These are phyloP conservation scores for Notodonta dromedarius DNA, from an alignment of 2,888 invertebrate genomes.

Conservation along the genomic window DNA sequence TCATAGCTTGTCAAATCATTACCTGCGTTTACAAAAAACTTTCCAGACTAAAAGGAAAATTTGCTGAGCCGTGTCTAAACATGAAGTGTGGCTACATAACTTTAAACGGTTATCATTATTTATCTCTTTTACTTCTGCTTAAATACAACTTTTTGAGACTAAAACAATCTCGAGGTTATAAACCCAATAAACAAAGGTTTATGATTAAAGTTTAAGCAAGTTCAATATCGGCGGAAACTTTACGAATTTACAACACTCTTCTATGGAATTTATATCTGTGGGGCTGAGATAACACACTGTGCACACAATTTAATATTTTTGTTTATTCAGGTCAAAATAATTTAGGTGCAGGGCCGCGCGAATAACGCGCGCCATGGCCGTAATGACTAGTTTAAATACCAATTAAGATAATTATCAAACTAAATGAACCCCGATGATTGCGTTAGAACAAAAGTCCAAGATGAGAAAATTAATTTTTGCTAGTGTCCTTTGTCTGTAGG, in stretches of 20 bases:
- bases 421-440: constrained; percentile 21
- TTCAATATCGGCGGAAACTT: constrained; percentile 38
- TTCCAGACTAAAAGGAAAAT: no score
- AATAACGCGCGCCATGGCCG: constrained; percentile 22
- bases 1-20: no score
- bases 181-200: constrained; percentile 41
- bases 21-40: no score
- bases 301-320: constrained; percentile 70
- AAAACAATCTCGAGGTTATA: constrained; percentile 39
- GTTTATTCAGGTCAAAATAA: constrained; percentile 69
- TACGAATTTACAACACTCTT: constrained; percentile 27
- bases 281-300: constrained; percentile 35
- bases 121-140: constrained; percentile 24
- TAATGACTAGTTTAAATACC: constrained; percentile 42
- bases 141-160: constrained; percentile 33
- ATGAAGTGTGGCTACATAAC: neutral
- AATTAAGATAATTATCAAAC: constrained; percentile 30
- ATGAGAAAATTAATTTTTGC: constrained; percentile 15
- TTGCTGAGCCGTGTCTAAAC: no score
- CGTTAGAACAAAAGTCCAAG: constrained; percentile 13
- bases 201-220: constrained; percentile 41
- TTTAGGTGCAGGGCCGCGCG: constrained; percentile 33
- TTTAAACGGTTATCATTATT: constrained; percentile 2
- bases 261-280: constrained; percentile 23
- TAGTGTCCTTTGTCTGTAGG: constrained; percentile 9